phyloP scores from a whole-genome alignment of 2,113 vertebrate species.

The Rattus rattus region DNA sequence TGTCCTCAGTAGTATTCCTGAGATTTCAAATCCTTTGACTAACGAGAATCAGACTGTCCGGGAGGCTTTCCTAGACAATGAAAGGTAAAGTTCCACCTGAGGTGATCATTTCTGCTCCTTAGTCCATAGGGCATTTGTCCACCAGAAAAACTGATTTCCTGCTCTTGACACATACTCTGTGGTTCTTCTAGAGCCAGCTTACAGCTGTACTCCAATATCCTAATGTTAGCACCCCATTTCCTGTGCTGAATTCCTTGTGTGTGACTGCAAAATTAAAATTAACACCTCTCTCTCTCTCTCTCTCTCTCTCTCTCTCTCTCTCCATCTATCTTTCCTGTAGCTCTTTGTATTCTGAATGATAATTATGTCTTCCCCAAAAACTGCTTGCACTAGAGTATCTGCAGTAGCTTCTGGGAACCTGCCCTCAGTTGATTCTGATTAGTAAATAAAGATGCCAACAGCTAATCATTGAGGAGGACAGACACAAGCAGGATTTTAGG shows the following conservation, averaged over 20 bases:
- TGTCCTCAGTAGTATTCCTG: background rate
- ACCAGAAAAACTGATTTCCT: background rate
- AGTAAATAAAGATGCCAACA: too few relatives aligned
- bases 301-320: too few relatives aligned
- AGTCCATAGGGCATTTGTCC: too few relatives aligned
- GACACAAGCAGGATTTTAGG: too few relatives aligned
- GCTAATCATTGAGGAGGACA: too few relatives aligned
- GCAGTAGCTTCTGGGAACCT: too few relatives aligned
- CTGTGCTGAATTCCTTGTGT: background rate
- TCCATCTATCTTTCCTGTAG: too few relatives aligned
- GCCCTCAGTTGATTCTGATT: too few relatives aligned
- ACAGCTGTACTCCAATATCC: fast-evolving
- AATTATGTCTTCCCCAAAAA: too few relatives aligned
- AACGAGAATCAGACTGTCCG: background rate
- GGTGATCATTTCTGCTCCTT: background rate
- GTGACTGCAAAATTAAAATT: background rate
- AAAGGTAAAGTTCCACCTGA: fast-evolving
- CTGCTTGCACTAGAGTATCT: too few relatives aligned
- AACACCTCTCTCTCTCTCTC: background rate
- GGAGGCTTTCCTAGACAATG: background rate
- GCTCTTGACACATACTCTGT: background rate
- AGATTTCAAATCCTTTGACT: background rate
- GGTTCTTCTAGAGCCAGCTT: background rate
- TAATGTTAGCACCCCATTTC: fast-evolving
- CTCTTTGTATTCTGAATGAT: too few relatives aligned